Conservation (phyloP, 35 echinoderm and acorn worm genomes). For the Holothuria glaberrima region DNA sequence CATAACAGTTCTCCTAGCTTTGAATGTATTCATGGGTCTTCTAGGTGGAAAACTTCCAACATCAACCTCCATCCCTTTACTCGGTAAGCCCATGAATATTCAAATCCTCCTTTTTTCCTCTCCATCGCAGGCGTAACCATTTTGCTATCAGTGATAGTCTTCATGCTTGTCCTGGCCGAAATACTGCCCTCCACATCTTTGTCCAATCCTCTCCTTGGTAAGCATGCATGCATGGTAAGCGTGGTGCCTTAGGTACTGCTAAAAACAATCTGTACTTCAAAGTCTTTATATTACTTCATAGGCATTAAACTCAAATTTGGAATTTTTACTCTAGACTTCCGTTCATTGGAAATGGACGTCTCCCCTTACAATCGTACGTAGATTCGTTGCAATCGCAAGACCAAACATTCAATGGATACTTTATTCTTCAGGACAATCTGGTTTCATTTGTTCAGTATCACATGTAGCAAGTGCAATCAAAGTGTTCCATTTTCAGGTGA, state of each 20-base stretch:
- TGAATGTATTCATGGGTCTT: slow-evolving; percentile 59
- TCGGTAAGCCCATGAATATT: slow-evolving; percentile 61
- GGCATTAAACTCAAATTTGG: too few species aligned
- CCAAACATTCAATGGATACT: too few species aligned
- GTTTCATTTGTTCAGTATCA: neutral
- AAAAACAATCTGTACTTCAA: too few species aligned
- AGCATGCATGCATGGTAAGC: slow-evolving; percentile 63
- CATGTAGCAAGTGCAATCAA: neutral
- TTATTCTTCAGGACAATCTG: too few species aligned
- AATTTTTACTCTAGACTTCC: too few species aligned
- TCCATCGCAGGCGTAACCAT: slow-evolving; percentile 62
- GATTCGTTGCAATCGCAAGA: too few species aligned
- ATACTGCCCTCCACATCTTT: slow-evolving; percentile 67
- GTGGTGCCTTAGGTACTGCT: neutral
- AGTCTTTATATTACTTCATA: neutral
- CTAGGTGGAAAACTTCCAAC: slow-evolving; percentile 46
- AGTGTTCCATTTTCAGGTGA: too few species aligned
- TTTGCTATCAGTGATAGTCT: slow-evolving; percentile 68
- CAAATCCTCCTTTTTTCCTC: slow-evolving; percentile 63
- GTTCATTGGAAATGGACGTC: too few species aligned
- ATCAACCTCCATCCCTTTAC: slow-evolving; percentile 48
- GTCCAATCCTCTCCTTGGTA: slow-evolving; percentile 62
- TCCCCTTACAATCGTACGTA: too few species aligned
- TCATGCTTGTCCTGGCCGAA: slow-evolving; percentile 59
- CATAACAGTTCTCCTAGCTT: slow-evolving; percentile 55